Percentiles rank a stretch among this genome's conserved stretches.
Conservation (phyloP, 2,888 invertebrate genomes). For the Agonopterix heracliana region DNA sequence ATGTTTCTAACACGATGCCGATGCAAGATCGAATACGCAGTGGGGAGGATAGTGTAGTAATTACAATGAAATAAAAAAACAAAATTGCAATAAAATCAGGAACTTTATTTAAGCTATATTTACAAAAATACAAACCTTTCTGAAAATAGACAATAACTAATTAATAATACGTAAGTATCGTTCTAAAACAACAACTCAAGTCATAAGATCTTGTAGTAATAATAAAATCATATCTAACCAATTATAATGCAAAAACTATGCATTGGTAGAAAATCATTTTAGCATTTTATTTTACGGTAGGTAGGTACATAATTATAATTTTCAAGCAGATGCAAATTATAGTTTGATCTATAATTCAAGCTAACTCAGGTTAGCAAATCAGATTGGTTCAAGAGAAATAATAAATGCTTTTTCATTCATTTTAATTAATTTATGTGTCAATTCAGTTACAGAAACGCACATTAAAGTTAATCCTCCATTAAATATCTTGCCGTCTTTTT, state of each 20-base stretch:
- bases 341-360: not conserved
- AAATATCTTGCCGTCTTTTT: too few species aligned
- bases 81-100: constrained; percentile 55
- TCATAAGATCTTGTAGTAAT: constrained; percentile 10
- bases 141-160: constrained; percentile 49
- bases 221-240: not conserved
- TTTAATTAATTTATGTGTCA: too few species aligned
- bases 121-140: constrained; percentile 71
- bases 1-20: too few species aligned
- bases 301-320: too few species aligned
- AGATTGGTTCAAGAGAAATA: too few species aligned
- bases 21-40: too few species aligned
- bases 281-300: not conserved
- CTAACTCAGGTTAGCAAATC: not conserved
- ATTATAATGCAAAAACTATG: not conserved
- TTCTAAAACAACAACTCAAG: constrained; percentile 42
- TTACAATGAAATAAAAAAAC: constrained; percentile 6
- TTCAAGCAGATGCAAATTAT: not conserved
- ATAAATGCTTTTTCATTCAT: too few species aligned
- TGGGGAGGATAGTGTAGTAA: too few species aligned
- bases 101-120: constrained; percentile 71
- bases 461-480: too few species aligned
- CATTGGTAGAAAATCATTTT: not conserved
- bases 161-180: constrained; percentile 38
- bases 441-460: too few species aligned